Conservation (phyloP, 2,113 vertebrate genomes). For the Dryoscopus gambensis region DNA sequence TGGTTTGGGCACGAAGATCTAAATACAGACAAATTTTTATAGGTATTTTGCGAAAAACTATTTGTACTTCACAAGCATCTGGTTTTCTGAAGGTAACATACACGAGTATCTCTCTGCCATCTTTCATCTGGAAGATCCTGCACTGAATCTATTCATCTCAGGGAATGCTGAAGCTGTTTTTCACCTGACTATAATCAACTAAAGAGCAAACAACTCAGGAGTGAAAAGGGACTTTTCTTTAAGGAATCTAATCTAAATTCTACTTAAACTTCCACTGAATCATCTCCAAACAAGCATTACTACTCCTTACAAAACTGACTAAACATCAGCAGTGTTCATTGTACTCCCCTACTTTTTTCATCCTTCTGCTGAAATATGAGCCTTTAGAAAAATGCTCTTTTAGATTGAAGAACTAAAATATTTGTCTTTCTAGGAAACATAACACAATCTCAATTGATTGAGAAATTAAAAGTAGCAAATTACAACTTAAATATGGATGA, state of each 20-base stretch:
- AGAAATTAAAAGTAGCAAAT: background rate
- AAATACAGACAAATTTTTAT: background rate
- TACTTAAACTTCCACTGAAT: background rate
- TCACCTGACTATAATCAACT: background rate
- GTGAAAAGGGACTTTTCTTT: background rate
- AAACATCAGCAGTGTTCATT: background rate
- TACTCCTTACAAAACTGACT: background rate
- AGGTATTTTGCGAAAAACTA: background rate
- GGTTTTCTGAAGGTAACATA: background rate
- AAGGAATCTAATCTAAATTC: background rate
- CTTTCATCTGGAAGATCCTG: background rate
- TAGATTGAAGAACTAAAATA: background rate
- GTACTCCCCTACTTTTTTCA: background rate
- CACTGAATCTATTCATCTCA: background rate
- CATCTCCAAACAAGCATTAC: background rate
- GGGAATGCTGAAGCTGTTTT: background rate
- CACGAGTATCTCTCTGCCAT: background rate
- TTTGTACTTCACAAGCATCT: background rate
- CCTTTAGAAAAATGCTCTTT: background rate
- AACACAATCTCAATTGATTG: background rate
- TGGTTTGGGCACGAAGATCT: background rate
- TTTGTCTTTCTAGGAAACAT: background rate
- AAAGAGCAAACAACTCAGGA: background rate
- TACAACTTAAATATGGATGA: background rate
- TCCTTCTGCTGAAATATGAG: background rate